phyloP scores from a whole-genome alignment of 2,797 vertebrate species.

The Tinamus major region DNA sequence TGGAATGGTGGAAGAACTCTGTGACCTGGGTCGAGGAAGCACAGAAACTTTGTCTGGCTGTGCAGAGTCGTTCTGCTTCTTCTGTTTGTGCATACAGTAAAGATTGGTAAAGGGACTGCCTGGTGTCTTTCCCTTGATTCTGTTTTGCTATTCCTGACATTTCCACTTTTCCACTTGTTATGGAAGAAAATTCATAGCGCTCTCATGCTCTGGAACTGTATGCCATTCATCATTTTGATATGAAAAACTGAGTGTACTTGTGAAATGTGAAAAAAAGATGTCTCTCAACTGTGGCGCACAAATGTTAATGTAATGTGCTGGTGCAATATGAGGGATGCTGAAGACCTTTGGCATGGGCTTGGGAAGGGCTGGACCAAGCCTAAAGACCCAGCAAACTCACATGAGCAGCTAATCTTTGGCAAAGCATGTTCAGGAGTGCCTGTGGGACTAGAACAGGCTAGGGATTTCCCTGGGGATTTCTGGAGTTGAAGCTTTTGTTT shows the following conservation, averaged over 20 bases:
- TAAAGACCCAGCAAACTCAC: neutral
- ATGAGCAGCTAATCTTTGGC: neutral
- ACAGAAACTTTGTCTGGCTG: neutral
- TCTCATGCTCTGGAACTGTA: neutral
- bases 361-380: neutral
- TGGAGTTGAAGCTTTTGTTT: neutral
- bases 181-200: neutral
- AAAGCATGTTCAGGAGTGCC: fast-evolving
- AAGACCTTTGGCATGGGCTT: neutral
- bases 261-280: neutral
- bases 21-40: neutral
- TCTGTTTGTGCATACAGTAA: fast-evolving
- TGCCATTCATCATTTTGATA: neutral
- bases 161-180: neutral
- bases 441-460: neutral
- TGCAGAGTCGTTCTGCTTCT: neutral
- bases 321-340: neutral
- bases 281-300: neutral
- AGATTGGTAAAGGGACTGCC: neutral
- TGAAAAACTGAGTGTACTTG: neutral
- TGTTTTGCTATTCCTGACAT: neutral
- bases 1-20: neutral
- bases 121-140: neutral
- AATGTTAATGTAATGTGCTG: neutral
- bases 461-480: neutral